These are phyloP conservation scores for Karalla daura DNA, from an alignment of 2,797 vertebrate species.

Conservation along the genomic window DNA sequence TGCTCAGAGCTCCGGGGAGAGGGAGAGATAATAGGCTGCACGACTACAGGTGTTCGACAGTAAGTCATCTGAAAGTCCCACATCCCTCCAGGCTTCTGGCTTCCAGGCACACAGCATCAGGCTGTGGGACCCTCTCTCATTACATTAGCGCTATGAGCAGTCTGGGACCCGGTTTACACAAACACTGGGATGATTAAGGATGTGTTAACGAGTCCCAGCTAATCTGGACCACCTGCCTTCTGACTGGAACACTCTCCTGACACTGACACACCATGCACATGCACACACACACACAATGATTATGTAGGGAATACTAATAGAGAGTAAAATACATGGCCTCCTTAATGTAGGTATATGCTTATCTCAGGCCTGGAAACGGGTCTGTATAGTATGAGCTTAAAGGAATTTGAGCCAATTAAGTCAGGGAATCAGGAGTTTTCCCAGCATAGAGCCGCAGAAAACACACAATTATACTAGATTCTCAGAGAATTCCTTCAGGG, in stretches of 20 bases:
- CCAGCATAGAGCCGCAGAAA: slow-evolving; percentile 39
- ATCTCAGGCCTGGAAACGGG: slow-evolving; percentile 16
- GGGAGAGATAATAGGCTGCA: slow-evolving; percentile 54
- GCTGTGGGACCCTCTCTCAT: slow-evolving; percentile 61
- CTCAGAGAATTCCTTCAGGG: slow-evolving; percentile 38
- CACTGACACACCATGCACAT: slow-evolving; percentile 21
- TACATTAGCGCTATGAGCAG: slow-evolving; percentile 66
- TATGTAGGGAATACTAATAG: slow-evolving; percentile 16
- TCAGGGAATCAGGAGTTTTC: slow-evolving; percentile 48
- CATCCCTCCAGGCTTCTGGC: slow-evolving; percentile 56
- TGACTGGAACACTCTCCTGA: slow-evolving; percentile 34
- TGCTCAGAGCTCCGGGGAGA: slow-evolving; percentile 46
- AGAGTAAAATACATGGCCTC: slow-evolving; percentile 35
- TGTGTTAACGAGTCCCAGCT: slow-evolving; percentile 76
- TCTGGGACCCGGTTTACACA: slow-evolving; percentile 73
- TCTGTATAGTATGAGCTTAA: slow-evolving; percentile 42
- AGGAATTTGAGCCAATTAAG: slow-evolving; percentile 54
- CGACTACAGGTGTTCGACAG: slow-evolving; percentile 69
- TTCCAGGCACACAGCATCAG: slow-evolving; percentile 50
- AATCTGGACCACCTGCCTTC: slow-evolving; percentile 78
- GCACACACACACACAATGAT: slow-evolving; percentile 16
- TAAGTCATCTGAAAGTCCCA: slow-evolving; percentile 55
- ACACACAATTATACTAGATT: slow-evolving; percentile 39
- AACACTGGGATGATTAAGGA: slow-evolving; percentile 80
- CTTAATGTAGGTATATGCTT: slow-evolving; percentile 18